These are phyloP conservation scores for Gorsachius goisagi DNA, from an alignment of 2,113 vertebrate species.

Conservation along the genomic window DNA sequence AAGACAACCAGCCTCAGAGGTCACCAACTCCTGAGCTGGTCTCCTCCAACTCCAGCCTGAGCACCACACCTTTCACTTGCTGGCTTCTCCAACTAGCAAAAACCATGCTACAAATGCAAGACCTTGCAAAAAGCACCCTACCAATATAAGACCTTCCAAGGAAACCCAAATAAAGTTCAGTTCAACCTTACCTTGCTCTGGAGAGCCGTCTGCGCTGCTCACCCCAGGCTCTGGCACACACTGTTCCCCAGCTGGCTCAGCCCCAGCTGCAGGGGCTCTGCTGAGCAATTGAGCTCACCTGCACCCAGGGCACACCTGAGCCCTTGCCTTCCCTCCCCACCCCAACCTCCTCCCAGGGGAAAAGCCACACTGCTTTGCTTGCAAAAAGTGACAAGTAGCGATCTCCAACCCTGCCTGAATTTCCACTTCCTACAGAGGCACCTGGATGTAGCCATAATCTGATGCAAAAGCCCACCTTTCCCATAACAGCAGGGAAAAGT, in stretches of 20 bases:
- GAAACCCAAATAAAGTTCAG: fast-evolving
- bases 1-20: not conserved
- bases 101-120: fast-evolving
- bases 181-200: not conserved
- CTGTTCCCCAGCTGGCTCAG: not conserved
- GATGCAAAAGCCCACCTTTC: not conserved
- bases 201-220: fast-evolving
- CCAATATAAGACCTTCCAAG: not conserved
- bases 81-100: not conserved
- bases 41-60: not conserved
- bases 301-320: not conserved
- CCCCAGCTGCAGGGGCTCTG: not conserved
- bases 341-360: not conserved
- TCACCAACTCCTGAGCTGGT: not conserved
- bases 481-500: fast-evolving
- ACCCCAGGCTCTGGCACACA: fast-evolving
- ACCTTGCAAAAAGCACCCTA: not conserved
- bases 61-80: not conserved
- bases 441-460: not conserved
- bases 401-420: not conserved
- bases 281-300: not conserved
- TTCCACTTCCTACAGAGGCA: not conserved
- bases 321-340: not conserved
- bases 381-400: not conserved
- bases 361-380: not conserved